Conservation (phyloP, 2,113 vertebrate species). For the Solenodon paradoxus region DNA sequence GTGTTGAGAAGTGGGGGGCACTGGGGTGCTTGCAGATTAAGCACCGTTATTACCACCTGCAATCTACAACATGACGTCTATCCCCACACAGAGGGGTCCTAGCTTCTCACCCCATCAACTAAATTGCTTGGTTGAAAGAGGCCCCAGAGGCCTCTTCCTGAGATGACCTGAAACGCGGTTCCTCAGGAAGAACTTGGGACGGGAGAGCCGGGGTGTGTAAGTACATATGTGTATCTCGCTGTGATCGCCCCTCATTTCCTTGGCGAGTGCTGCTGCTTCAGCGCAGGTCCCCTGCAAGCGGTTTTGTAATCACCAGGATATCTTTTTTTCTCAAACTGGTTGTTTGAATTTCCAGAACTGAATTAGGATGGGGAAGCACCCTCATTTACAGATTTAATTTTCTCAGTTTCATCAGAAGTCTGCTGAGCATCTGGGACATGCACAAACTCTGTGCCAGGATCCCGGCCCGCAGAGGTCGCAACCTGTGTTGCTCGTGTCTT, state of each 20-base stretch:
- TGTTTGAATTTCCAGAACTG: slow-evolving; percentile 39
- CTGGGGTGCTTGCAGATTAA: background rate
- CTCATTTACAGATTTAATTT: background rate
- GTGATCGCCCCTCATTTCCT: background rate
- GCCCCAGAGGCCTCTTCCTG: background rate
- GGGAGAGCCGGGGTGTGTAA: background rate
- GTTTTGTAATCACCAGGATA: background rate
- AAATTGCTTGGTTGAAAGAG: background rate
- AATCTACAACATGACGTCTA: background rate
- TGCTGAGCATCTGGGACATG: background rate
- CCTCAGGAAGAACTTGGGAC: background rate
- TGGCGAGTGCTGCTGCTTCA: background rate
- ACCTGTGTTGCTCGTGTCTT: background rate
- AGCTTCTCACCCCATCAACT: background rate
- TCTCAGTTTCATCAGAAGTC: slow-evolving; percentile 6
- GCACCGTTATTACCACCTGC: background rate
- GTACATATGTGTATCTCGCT: background rate
- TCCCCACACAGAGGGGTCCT: background rate
- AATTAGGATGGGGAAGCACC: slow-evolving; percentile 10
- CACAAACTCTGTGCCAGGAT: background rate
- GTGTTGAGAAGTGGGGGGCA: background rate
- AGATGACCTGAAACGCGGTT: background rate
- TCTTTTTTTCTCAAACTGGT: slow-evolving; percentile 5
- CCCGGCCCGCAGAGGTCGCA: background rate
- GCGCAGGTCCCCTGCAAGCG: background rate